Conservation (phyloP, 2,888 invertebrate genomes). For the Nemapogon koenigi region DNA sequence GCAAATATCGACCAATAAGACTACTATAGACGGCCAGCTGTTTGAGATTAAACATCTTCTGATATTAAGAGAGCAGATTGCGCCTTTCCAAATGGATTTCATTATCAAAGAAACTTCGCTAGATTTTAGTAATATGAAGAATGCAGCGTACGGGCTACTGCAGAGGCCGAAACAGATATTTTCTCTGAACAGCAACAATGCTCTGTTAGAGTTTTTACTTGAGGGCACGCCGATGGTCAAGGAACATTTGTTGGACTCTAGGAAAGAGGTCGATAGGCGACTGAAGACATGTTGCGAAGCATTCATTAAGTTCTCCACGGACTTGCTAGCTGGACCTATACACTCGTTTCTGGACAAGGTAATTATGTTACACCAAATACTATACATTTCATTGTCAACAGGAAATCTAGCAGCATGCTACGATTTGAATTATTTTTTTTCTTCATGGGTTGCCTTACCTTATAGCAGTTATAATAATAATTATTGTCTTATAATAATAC, state of each 20-base stretch:
- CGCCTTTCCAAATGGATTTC: constrained; percentile 96
- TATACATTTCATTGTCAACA: too few relatives aligned
- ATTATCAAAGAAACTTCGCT: constrained; percentile 91
- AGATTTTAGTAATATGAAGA: constrained; percentile 93
- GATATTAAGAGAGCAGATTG: constrained; percentile 96
- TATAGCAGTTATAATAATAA: too few relatives aligned
- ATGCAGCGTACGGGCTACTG: constrained; percentile 78
- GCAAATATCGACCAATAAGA: constrained; percentile 78
- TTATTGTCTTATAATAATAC: too few relatives aligned
- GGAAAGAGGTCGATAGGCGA: constrained; percentile 94
- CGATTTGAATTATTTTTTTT: too few relatives aligned
- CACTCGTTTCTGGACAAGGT: constrained; percentile 78
- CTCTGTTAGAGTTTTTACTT: constrained; percentile 87
- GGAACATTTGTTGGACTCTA: constrained; percentile 91
- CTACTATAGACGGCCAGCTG: constrained; percentile 90
- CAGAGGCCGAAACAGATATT: constrained; percentile 87
- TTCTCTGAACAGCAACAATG: constrained; percentile 86
- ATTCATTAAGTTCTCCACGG: constrained; percentile 83
- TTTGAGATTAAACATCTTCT: constrained; percentile 98
- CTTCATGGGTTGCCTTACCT: too few relatives aligned
- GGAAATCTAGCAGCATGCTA: too few relatives aligned
- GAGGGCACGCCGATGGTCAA: constrained; percentile 94
- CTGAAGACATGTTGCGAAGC: constrained; percentile 88
- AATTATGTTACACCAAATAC: constrained; percentile 12
- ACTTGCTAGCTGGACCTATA: constrained; percentile 77